Percentiles rank a stretch among this genome's conserved stretches.
Evolutionary conservation across 2,113 vertebrate genomes (phyloP).

Genomic region (Miniopterus natalensis): DNA sequence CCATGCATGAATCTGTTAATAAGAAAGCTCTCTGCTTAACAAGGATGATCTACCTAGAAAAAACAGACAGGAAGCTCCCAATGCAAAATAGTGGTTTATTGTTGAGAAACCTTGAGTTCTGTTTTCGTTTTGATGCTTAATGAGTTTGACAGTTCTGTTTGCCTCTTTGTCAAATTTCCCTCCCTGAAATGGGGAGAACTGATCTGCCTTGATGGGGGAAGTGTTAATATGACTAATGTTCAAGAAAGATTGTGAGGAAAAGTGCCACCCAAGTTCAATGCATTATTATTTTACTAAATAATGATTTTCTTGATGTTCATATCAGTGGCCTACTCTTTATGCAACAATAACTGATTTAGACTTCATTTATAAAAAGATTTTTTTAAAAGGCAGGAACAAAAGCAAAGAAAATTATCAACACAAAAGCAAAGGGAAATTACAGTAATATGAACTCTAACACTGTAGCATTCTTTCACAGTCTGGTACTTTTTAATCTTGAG

Average conservation of each 20-base stretch:
- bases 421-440: constrained; percentile 69
- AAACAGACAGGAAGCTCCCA: background rate
- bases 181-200: background rate
- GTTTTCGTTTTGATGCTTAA: constrained; percentile 68
- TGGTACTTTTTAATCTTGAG: constrained; percentile 81
- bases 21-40: background rate
- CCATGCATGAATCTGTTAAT: background rate
- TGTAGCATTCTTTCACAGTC: constrained; percentile 60
- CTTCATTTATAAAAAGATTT: background rate
- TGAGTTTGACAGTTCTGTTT: constrained; percentile 63
- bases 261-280: constrained; percentile 17
- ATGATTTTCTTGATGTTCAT: constrained; percentile 57
- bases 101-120: constrained; percentile 7
- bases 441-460: constrained; percentile 65
- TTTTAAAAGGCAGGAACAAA: background rate
- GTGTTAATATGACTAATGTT: constrained; percentile 64
- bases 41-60: background rate
- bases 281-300: constrained; percentile 63
- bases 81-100: background rate
- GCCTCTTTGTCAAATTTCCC: constrained; percentile 50
- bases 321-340: constrained; percentile 1
- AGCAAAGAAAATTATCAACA: constrained; percentile 46
- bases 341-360: constrained; percentile 58
- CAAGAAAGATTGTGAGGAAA: background rate
- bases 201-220: constrained; percentile 12